Evolutionary conservation across 2,113 vertebrate genomes (phyloP).

Genomic region (Tauraco erythrolophus): DNA sequence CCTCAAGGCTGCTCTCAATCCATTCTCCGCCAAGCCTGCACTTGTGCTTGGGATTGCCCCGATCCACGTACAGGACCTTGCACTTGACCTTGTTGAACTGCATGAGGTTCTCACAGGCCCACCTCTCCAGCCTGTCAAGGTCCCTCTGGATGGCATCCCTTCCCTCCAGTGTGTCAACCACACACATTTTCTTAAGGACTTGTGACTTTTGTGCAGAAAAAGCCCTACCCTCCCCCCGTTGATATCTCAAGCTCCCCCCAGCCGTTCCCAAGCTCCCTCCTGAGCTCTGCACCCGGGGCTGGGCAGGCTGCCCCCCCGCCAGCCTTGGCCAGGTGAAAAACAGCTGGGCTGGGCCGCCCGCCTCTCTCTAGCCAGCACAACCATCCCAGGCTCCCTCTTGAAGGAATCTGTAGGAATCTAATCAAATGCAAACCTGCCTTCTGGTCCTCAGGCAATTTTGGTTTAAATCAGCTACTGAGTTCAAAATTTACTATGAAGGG

Average conservation of each 20-base stretch:
- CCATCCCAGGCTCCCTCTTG: background rate
- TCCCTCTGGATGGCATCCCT: too few relatives aligned
- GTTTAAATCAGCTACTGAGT: background rate
- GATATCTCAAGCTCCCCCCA: too few relatives aligned
- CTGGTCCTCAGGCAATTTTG: background rate
- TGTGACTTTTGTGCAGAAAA: background rate
- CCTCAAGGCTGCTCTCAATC: too few relatives aligned
- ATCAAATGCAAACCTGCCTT: background rate
- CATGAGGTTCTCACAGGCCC: too few relatives aligned
- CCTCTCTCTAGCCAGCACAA: background rate
- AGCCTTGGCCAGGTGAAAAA: background rate
- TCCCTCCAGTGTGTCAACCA: too few relatives aligned
- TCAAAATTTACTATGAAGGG: background rate
- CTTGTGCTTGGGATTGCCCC: too few relatives aligned
- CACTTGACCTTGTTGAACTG: too few relatives aligned
- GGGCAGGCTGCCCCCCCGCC: background rate
- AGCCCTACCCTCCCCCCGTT: background rate
- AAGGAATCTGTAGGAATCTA: background rate
- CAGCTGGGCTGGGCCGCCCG: fast-evolving
- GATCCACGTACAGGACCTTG: too few relatives aligned
- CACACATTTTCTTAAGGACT: background rate
- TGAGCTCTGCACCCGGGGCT: fast-evolving
- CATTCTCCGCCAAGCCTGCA: too few relatives aligned
- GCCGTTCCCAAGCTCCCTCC: background rate
- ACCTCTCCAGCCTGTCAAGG: too few relatives aligned